Evolutionary conservation across 2,113 vertebrate genomes (phyloP).

Genomic region (Otolemur garnettii): DNA sequence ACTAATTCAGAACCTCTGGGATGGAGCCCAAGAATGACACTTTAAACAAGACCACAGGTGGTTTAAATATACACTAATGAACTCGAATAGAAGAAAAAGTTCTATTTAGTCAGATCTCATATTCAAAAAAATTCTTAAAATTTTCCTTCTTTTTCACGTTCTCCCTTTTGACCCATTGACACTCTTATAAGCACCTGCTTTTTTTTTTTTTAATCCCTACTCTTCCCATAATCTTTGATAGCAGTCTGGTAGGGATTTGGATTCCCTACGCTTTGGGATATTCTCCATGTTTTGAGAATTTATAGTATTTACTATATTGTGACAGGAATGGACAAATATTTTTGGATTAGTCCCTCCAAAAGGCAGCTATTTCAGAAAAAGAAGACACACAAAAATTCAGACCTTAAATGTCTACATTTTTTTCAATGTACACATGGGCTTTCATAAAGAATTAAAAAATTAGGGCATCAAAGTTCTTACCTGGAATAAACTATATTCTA

Average conservation of each 20-base stretch:
- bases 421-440: neutral
- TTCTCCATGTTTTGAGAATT: neutral
- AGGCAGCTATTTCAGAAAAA: constrained; percentile 14
- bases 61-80: neutral
- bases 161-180: neutral
- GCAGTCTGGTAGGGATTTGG: neutral
- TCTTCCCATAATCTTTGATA: neutral
- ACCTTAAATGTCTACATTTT: neutral
- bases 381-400: neutral
- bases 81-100: neutral
- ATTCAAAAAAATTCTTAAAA: neutral
- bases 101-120: neutral
- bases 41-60: neutral
- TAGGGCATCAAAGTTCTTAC: neutral
- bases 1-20: neutral
- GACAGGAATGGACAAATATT: neutral
- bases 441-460: neutral
- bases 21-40: neutral
- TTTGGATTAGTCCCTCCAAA: neutral
- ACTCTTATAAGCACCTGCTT: neutral
- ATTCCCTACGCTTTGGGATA: neutral
- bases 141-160: neutral
- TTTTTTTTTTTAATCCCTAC: neutral
- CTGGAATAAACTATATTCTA: neutral
- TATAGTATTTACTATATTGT: neutral